phyloP scores from a whole-genome alignment of 1,140 invertebrate genomes.

The Arctopsyche grandis region DNA sequence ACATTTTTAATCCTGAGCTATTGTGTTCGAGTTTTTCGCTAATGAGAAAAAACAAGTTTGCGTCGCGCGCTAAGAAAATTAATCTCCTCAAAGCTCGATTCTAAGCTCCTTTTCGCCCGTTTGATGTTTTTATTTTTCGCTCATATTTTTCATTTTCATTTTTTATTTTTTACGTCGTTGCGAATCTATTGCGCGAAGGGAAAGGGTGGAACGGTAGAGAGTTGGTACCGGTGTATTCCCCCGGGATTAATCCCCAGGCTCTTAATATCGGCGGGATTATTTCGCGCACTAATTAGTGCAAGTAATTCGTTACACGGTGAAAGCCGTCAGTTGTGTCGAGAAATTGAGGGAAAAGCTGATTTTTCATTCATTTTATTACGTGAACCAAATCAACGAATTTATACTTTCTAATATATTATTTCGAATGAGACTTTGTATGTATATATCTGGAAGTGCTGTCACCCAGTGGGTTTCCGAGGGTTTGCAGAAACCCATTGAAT shows the following conservation, averaged over 20 bases:
- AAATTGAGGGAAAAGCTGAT: slow-evolving; percentile 12
- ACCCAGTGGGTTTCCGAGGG: no score
- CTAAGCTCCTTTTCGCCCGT: slow-evolving; percentile 29
- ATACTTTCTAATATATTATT: no score
- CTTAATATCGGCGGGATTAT: slow-evolving; percentile 51
- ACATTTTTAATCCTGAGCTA: slow-evolving; percentile 47
- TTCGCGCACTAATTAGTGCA: slow-evolving; percentile 52
- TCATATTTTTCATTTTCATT: slow-evolving; percentile 41
- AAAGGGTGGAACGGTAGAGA: slow-evolving; percentile 33
- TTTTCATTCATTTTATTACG: slow-evolving; percentile 1
- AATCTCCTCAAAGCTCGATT: slow-evolving; percentile 39
- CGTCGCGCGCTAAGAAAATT: slow-evolving; percentile 41
- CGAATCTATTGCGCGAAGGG: slow-evolving; percentile 34
- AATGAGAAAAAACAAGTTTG: slow-evolving; percentile 22
- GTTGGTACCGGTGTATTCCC: slow-evolving; percentile 35
- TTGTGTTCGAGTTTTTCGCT: slow-evolving; percentile 1
- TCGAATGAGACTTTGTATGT: no score
- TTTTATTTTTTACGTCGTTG: slow-evolving; percentile 30
- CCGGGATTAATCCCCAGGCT: slow-evolving; percentile 41
- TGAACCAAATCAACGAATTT: no score
- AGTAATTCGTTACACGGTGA: slow-evolving; percentile 29
- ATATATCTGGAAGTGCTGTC: no score
- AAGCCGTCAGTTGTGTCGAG: neutral
- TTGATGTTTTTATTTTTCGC: slow-evolving; percentile 45
- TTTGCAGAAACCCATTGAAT: no score